A percentile compares a stretch with the other conserved stretches of the same genome.
phyloP scores from a whole-genome alignment of 2,113 vertebrate genomes.

The Atrichornis clamosus region DNA sequence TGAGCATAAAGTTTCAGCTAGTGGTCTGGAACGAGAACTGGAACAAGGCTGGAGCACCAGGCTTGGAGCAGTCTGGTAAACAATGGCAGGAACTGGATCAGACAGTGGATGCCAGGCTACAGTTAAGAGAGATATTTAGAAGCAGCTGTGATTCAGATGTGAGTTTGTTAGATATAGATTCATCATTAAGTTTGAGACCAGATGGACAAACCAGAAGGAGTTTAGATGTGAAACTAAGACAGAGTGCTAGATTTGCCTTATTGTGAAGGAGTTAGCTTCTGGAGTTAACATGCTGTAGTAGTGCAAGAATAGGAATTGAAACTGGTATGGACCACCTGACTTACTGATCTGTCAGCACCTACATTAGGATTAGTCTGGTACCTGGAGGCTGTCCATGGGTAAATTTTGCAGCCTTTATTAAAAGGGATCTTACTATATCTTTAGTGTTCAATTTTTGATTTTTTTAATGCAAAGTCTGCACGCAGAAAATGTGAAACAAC shows the following conservation, averaged over 20 bases:
- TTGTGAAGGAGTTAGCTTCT: not conserved
- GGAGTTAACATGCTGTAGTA: not conserved
- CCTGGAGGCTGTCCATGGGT: not conserved
- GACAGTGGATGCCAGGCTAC: not conserved
- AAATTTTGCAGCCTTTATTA: not conserved
- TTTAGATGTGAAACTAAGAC: not conserved
- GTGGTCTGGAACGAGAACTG: not conserved
- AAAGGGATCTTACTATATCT: not conserved
- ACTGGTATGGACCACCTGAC: rapidly evolving
- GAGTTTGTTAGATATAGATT: not conserved
- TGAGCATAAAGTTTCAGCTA: not conserved
- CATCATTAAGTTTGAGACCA: not conserved
- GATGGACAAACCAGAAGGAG: not conserved
- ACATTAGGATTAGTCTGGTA: not conserved
- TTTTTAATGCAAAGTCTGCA: not conserved
- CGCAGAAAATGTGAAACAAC: not conserved
- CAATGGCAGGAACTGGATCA: not conserved
- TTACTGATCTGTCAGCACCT: not conserved
- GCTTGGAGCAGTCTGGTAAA: not conserved
- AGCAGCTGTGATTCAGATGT: not conserved
- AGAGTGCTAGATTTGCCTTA: not conserved
- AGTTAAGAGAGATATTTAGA: not conserved
- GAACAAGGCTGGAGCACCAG: not conserved
- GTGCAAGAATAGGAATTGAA: not conserved
- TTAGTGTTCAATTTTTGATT: not conserved